Percentiles rank a stretch among this genome's conserved stretches.
Conservation (phyloP, 2,113 vertebrate genomes). For the Cheirogaleus medius region DNA sequence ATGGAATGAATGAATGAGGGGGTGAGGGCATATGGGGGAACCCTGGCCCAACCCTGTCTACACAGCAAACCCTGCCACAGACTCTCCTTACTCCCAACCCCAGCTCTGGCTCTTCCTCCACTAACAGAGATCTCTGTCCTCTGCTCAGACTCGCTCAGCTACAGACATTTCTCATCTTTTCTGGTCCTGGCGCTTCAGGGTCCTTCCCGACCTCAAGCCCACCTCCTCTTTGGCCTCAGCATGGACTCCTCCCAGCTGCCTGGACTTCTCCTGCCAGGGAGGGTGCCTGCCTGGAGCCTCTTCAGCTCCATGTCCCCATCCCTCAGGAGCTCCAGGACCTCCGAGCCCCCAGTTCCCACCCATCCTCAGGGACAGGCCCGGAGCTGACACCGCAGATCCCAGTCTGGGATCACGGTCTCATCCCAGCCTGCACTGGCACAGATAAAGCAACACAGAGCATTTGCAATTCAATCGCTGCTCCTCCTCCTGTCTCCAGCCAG, state of each 20-base stretch:
- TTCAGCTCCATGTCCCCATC: rapidly evolving
- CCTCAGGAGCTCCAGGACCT: neutral
- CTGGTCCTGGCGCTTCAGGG: neutral
- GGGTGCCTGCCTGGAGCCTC: too few relatives aligned
- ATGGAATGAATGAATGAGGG: neutral
- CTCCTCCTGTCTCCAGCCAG: neutral
- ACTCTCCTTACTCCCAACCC: neutral
- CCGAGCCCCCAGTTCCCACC: neutral
- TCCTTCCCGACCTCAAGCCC: neutral
- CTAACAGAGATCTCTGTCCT: neutral
- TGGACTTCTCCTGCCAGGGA: neutral
- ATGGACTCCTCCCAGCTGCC: neutral
- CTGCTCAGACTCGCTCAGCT: neutral
- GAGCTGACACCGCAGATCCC: neutral
- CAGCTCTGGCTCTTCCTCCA: neutral
- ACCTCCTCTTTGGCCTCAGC: neutral
- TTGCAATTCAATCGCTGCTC: neutral
- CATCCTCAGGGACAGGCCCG: neutral
- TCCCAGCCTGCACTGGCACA: neutral
- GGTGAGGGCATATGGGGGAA: rapidly evolving
- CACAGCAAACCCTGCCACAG: rapidly evolving
- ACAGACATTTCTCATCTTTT: neutral
- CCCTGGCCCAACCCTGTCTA: rapidly evolving
- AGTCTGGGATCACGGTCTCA: neutral
- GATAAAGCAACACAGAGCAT: neutral